These are phyloP conservation scores for Acrocyrtus sp. DNA, from an alignment of 2,888 invertebrate species.

Conservation along the genomic window DNA sequence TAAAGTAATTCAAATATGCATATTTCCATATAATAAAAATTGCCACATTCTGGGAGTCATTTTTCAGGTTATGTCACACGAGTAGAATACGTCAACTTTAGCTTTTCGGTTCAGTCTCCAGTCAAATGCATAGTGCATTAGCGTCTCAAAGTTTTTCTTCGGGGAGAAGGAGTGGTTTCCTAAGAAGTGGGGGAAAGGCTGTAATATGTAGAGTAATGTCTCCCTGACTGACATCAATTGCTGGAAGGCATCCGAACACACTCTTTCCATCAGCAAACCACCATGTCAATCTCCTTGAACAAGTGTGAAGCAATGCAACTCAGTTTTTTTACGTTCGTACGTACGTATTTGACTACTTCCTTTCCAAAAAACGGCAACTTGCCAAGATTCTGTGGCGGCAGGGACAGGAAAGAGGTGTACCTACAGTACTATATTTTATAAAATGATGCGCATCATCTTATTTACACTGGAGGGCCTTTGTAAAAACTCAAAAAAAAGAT, in stretches of 20 bases:
- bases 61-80: neutral
- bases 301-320: neutral
- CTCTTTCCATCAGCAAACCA: conserved; percentile 49
- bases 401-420: conserved; percentile 8
- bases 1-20: conserved; percentile 27
- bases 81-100: conserved; percentile 23
- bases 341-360: conserved; percentile 17
- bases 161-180: neutral
- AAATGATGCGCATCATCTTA: too few relatives aligned
- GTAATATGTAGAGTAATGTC: conserved; percentile 40
- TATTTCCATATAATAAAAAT: conserved; percentile 31
- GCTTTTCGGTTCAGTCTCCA: neutral
- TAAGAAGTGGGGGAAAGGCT: conserved; percentile 3
- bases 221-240: conserved; percentile 48
- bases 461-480: neutral
- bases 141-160: too few relatives aligned
- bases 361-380: conserved; percentile 24
- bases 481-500: neutral
- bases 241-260: conserved; percentile 43
- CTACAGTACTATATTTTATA: conserved; percentile 3
- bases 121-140: too few relatives aligned
- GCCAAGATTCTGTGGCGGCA: conserved; percentile 38
- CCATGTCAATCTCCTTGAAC: conserved; percentile 41
- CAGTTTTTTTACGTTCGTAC: neutral
- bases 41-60: neutral